Percentiles rank a stretch among this genome's conserved stretches.
These are phyloP conservation scores for Conger conger DNA, from an alignment of 2,113 vertebrate genomes.

Conservation along the genomic window DNA sequence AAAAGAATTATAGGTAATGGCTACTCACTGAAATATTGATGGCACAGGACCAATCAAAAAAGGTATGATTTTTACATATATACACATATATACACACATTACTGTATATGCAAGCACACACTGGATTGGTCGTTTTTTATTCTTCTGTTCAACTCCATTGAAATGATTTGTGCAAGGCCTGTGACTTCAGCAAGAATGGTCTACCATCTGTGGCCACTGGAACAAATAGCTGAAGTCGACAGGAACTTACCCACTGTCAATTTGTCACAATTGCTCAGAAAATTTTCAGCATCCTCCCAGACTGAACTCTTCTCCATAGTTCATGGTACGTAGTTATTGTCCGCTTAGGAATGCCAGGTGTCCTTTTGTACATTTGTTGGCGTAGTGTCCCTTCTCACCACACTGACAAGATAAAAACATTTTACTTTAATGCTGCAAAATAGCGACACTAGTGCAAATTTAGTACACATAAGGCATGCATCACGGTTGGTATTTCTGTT, in stretches of 20 bases:
- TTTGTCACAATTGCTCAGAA: too few relatives aligned
- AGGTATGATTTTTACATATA: too few relatives aligned
- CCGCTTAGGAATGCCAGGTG: conserved; percentile 97
- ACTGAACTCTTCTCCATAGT: background rate
- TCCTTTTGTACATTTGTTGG: conserved; percentile 98
- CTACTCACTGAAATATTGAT: background rate
- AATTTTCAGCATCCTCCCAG: background rate
- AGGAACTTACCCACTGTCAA: too few relatives aligned
- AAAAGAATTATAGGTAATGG: too few relatives aligned
- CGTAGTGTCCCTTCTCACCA: conserved; percentile 97
- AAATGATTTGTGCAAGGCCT: too few relatives aligned
- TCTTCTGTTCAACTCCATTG: too few relatives aligned
- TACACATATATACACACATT: background rate
- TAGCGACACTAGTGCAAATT: background rate
- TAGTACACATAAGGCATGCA: too few relatives aligned
- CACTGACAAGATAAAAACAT: conserved; percentile 70
- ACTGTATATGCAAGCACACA: too few relatives aligned
- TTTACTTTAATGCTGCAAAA: background rate
- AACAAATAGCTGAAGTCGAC: too few relatives aligned
- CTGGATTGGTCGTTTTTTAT: too few relatives aligned
- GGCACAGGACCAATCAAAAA: background rate
- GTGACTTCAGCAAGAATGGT: too few relatives aligned
- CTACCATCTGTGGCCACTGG: too few relatives aligned
- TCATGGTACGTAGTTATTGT: conserved; percentile 69
- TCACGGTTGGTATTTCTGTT: background rate